Evolutionary conservation across 2,888 invertebrate species (phyloP), one percentile per base, ranked within the genome.

Genomic region (Hofmannophila pseudospretella): DNA sequence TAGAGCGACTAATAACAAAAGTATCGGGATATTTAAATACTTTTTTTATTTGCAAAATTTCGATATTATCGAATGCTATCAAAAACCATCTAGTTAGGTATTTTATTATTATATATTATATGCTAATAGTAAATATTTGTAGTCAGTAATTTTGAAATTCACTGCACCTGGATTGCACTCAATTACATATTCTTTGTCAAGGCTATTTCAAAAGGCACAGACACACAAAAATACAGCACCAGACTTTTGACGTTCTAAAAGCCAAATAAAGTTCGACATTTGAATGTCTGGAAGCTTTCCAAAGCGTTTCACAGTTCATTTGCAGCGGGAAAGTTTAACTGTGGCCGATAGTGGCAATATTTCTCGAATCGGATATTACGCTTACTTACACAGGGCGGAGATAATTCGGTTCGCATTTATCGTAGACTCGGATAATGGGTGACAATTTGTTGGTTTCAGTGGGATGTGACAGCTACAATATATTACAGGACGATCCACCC

Each of bases 221-320:
- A n/a, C n/a, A n/a, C n/a, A n/a, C n/a, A n/a, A n/a, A n/a, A n/a
- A n/a, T n/a, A n/a, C n/a, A n/a, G n/a, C n/a, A n/a, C 4, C 9
- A 9, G 25, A 19, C n/a, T 20, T 19, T 31, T 11, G 22, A 32
- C 32, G 12, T 31, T 14, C 33, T 16, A 10, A 33, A 14, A 33
- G 10, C 25, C 16, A 12, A 16, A 34, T 34, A 26, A 20, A 28
- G 16, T 16, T 26, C 10, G 10, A 13, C 11, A 28, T 16, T 26
- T 11, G 3, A n/a, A 16, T 26, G 43, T 60, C 16, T 64, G 60
- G 58, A 53, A n/a, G 11, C 13, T 25, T 34, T 53, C 64, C 55
- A 61, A 60, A 49, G 45, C 44, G 39, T 42, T 25, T 25, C 23
- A 26, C 39, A 42, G 43, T 49, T 49, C 47, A 55, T 57, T 57